Evolutionary conservation across 2,113 vertebrate species (phyloP), one percentile per base, ranked within the genome.

Genomic region (Plestiodon gilberti): DNA sequence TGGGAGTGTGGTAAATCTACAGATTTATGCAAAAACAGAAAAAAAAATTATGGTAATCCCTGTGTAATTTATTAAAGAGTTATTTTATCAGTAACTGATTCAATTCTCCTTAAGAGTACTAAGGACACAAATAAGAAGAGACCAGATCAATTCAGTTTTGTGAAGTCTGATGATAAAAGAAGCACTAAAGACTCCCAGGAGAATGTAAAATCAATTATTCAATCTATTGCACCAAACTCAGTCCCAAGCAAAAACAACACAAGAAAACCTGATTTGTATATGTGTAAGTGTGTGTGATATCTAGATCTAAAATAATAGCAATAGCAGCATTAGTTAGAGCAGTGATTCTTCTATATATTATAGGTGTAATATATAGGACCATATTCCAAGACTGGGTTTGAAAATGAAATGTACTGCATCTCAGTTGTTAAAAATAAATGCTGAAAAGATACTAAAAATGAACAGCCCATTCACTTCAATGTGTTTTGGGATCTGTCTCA

Each of bases 11-110:
- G 18, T 14, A 61, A 18, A 48, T 71, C 81, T 75, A 13, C 28
- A 33, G 52, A 78, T 88, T 85, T 83, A 40, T 22, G 74, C 17
- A 57, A 10, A 57, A 48, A 48, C 43, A 48, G 8, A 48, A 48
- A 48, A 57, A 57, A 35, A 67, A 80, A 85, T 81, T 65, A 81
- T 78, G n/a, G 57, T 90, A 88, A 85, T 90, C 35, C 81, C 81
- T 57, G 33, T 13, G n/a, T 48, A 33, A 70, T 62, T 85, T 67
- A 85, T 79, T 14, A 43, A 74, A 73, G 30, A 4, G 40, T 10
- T 40, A 43, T 90, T 88, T 70, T 15, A 81, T 71, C 75, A 80
- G n/a, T 48, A 52, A 20, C 17, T 59, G 15, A 67, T 55, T 8
- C 40, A 18, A 4, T 52, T 75, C 35, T 83, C 57, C 6, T 77